phyloP scores from a whole-genome alignment of 2,888 invertebrate genomes.

The Andrena flavipes region DNA sequence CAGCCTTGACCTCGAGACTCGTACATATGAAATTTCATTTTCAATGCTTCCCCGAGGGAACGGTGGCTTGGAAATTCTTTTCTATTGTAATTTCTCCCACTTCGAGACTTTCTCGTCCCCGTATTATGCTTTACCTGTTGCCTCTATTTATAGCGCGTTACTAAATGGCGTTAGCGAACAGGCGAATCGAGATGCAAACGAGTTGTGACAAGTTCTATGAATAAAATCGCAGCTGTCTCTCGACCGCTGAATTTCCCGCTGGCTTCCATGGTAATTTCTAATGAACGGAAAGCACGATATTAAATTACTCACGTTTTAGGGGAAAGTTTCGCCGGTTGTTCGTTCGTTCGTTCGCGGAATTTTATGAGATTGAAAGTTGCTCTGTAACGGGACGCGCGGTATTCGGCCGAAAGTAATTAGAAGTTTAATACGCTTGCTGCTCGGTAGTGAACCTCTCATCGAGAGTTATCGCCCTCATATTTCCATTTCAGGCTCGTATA shows the following conservation, averaged over 20 bases:
- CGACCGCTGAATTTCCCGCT: neutral
- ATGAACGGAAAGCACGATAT: conserved; percentile 11
- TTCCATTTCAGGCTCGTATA: neutral
- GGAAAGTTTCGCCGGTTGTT: conserved; percentile 13
- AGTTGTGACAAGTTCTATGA: no score
- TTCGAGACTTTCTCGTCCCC: no score
- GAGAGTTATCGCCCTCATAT: neutral
- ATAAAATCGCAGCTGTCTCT: no score
- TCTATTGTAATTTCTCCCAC: no score
- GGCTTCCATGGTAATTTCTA: neutral
- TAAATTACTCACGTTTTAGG: conserved; percentile 14
- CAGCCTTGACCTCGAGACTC: no score
- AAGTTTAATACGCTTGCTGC: conserved; percentile 47
- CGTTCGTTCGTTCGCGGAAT: conserved; percentile 12
- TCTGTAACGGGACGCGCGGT: conserved; percentile 12
- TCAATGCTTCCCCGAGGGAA: no score
- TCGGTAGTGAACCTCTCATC: conserved; percentile 27
- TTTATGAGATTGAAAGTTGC: conserved; percentile 28
- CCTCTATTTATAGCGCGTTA: no score
- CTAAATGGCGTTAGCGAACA: no score
- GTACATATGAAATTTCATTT: no score
- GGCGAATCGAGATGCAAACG: no score
- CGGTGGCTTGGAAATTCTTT: no score
- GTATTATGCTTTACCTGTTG: no score
- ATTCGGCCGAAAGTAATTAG: conserved; percentile 49